phyloP scores from a whole-genome alignment of 2,888 invertebrate genomes.

The Venusia cambrica region DNA sequence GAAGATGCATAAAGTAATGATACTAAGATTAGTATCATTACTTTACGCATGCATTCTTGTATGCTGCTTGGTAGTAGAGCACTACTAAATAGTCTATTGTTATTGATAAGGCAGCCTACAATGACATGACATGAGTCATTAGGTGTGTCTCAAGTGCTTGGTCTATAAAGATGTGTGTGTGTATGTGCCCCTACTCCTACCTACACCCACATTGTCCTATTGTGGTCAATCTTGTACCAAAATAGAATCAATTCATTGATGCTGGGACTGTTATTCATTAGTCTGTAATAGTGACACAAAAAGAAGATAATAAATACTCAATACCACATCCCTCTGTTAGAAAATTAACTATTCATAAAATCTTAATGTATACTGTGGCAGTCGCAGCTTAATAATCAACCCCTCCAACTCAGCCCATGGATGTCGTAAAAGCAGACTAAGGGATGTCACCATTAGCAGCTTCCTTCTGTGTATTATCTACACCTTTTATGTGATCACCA shows the following conservation, averaged over 20 bases:
- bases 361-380: too few species aligned
- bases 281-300: too few species aligned
- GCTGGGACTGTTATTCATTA: conserved; percentile 16
- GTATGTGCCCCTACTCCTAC: conserved; percentile 34
- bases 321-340: too few species aligned
- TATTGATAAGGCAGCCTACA: conserved; percentile 44
- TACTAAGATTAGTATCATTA: conserved; percentile 1
- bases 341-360: too few species aligned
- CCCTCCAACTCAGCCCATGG: too few species aligned
- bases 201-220: conserved; percentile 34
- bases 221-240: conserved; percentile 30
- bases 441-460: too few species aligned
- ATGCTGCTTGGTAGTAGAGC: conserved; percentile 4
- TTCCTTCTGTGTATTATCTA: too few species aligned
- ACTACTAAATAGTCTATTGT: conserved; percentile 23
- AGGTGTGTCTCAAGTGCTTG: conserved; percentile 56
- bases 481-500: too few species aligned
- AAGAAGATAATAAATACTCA: too few species aligned
- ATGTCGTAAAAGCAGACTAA: too few species aligned
- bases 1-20: too few species aligned
- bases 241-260: conserved; percentile 32
- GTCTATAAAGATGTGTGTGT: conserved; percentile 28
- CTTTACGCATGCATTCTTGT: neutral
- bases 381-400: too few species aligned
- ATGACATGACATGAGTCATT: conserved; percentile 61